Base-by-base conservation (phyloP, 2,113 vertebrate genomes). In the Naja naja region DNA sequence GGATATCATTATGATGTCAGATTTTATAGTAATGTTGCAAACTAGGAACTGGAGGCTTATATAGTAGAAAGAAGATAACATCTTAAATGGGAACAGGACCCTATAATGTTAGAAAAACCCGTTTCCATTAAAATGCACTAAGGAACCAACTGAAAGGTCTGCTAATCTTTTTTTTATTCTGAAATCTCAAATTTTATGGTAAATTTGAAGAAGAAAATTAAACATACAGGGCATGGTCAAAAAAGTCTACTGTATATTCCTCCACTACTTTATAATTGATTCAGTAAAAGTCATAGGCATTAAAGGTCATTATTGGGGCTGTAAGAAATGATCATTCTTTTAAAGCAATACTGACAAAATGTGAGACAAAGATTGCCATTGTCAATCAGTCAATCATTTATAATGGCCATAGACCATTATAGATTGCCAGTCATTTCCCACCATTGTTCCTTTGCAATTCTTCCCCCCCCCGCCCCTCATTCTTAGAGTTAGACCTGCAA, bases 61-160 rank as follows among this genome's bases (percentile, higher is more conserved):
- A 60, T 54, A 89, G 34, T 52, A 81, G 39, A n/a, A 74, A 53
- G 2, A 23, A 90, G 74, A 85, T 89, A 93, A 85, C 47, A 93
- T 91, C 93, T 45, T 86, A 87, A 89, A 93, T 69, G 87, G 89
- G 91, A 93, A 54, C 93, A 91, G 90, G 87, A n/a, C 25, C 60
- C 43, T 18, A 23, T 53, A 34, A 64, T 89, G 54, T 18, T 11
- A 30, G 64, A 53, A 43, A 89, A 60, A 90, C 20, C 20, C 3
- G 3, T 30, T 93, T 74, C 90, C 85, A 25, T 85, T 91, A 60
- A 91, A 91, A 85, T 64, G 54, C 12, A 89, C 85, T 54, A 53
- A 54, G 54, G 18, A 89, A n/a, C 87, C 74, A 3, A 60, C 53
- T 14, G 2, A 60, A 85, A 27, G 87, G n/a, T 7, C 22, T 55